phyloP scores from a whole-genome alignment of 2,888 invertebrate species.

The Leptinotarsa rubiginosa region DNA sequence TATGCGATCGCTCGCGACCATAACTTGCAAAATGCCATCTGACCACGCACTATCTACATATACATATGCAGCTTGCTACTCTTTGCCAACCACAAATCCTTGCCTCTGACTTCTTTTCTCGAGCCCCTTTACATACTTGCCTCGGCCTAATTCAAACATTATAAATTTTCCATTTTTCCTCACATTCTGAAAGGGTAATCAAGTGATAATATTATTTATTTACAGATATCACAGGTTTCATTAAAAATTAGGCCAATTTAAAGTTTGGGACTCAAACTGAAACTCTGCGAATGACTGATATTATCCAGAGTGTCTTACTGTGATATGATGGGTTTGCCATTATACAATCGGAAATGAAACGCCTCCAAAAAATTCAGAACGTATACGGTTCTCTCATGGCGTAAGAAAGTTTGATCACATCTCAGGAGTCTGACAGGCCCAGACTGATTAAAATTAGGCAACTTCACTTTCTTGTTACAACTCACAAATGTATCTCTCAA shows the following conservation, averaged over 20 bases:
- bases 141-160: background rate
- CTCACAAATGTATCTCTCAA: no score
- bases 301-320: no score
- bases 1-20: conserved; percentile 63
- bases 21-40: conserved; percentile 64
- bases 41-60: conserved; percentile 64
- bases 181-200: background rate
- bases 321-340: no score
- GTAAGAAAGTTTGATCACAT: no score
- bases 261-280: no score
- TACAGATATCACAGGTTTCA: background rate
- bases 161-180: background rate
- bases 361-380: no score
- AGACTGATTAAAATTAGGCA: no score
- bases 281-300: no score
- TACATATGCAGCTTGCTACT: conserved; percentile 54
- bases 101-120: conserved; percentile 23
- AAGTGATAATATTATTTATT: background rate
- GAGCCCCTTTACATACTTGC: conserved; percentile 30
- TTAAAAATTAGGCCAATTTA: background rate
- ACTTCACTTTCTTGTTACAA: no score
- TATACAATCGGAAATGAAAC: no score
- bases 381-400: no score
- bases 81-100: conserved; percentile 51
- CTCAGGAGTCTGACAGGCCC: no score